phyloP scores from a whole-genome alignment of 2,113 vertebrate genomes.

The Muntiacus reevesi region DNA sequence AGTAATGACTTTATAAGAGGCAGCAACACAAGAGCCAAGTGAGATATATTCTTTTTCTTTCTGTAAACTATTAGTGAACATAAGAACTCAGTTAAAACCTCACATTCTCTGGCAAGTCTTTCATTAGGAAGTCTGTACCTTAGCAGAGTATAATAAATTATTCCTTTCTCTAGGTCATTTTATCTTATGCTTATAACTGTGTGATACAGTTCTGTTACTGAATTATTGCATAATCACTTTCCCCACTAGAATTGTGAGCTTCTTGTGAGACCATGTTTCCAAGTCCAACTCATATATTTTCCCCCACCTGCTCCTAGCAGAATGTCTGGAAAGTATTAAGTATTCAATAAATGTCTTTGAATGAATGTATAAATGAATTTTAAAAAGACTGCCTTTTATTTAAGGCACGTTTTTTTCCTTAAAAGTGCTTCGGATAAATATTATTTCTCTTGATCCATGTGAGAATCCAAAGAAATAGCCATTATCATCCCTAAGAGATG shows the following conservation, averaged over 20 bases:
- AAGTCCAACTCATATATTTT: neutral
- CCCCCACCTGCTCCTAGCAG: neutral
- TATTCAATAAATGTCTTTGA: neutral
- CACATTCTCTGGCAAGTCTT: neutral
- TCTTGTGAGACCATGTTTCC: neutral
- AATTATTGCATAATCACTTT: neutral
- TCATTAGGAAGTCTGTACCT: neutral
- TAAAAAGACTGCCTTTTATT: neutral
- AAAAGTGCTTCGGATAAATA: neutral
- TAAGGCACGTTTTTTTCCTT: neutral
- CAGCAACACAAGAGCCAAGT: slow-evolving; percentile 87
- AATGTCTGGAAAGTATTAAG: neutral
- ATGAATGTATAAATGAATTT: neutral
- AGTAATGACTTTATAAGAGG: slow-evolving; percentile 86
- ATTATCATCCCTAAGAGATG: neutral
- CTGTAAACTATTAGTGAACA: slow-evolving; percentile 87
- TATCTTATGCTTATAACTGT: neutral
- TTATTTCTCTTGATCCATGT: neutral
- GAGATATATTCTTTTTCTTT: slow-evolving; percentile 83
- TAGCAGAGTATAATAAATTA: neutral
- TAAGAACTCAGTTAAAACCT: slow-evolving; percentile 56
- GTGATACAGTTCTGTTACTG: neutral
- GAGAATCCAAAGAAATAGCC: neutral
- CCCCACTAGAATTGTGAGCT: neutral
- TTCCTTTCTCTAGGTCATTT: neutral